These are phyloP conservation scores for Jordanella pulchra DNA, from an alignment of 2,797 vertebrate species.

Conservation along the genomic window DNA sequence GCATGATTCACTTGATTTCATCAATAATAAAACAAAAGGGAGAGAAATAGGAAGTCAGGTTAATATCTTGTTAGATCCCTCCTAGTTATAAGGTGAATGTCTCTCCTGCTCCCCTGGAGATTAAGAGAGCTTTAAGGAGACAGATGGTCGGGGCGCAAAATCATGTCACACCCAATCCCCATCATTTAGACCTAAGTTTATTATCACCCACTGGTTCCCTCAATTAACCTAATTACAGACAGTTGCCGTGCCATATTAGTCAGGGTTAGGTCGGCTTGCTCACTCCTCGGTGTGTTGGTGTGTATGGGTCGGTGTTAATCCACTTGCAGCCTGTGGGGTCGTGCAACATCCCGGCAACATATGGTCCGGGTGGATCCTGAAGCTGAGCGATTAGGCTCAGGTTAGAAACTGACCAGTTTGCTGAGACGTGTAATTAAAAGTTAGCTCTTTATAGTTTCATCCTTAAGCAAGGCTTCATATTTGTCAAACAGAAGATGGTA, in stretches of 20 bases:
- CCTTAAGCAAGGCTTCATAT: not conserved
- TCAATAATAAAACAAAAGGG: conserved; percentile 41
- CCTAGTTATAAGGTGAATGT: no score
- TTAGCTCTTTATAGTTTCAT: conserved; percentile 12
- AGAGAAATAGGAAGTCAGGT: not conserved
- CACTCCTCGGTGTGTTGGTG: conserved; percentile 23
- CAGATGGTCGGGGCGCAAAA: conserved; percentile 67
- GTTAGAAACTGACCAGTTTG: conserved; percentile 56
- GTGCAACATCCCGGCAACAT: conserved; percentile 53
- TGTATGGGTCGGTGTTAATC: conserved; percentile 53
- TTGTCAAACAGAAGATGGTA: not conserved
- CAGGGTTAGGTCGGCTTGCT: conserved; percentile 50
- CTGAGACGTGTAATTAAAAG: conserved; percentile 37
- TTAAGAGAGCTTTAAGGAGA: conserved; percentile 55
- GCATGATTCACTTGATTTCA: conserved; percentile 36
- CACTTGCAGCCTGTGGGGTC: conserved; percentile 19
- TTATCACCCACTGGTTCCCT: conserved; percentile 55
- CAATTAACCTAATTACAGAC: conserved; percentile 73
- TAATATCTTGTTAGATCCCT: not conserved
- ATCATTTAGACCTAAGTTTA: conserved; percentile 54
- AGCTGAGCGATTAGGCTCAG: conserved; percentile 56
- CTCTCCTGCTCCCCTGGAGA: conserved; percentile 20
- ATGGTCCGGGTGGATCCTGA: conserved; percentile 64
- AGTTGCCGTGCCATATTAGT: conserved; percentile 47
- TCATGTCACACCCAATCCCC: conserved; percentile 61